Evolutionary conservation across 1,140 invertebrate genomes (phyloP).

Genomic region (Brachionus rubens): DNA sequence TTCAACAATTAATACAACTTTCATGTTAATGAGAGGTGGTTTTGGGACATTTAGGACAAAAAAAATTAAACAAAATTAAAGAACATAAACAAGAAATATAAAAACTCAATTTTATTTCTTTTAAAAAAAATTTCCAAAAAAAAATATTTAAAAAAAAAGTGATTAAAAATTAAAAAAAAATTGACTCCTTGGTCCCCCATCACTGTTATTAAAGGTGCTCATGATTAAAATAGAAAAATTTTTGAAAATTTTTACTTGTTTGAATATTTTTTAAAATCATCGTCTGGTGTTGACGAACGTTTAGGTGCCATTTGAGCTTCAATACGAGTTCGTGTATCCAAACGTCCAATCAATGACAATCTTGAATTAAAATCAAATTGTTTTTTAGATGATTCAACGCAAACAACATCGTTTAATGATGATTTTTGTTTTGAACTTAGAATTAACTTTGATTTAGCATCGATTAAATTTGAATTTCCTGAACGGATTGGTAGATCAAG

Average conservation of each 20-base stretch:
- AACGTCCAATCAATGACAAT: neutral
- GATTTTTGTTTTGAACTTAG: neutral
- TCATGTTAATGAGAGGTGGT: no score
- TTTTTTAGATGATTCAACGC: neutral
- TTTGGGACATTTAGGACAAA: no score
- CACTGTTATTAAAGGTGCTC: no score
- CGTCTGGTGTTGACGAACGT: constrained; percentile 14
- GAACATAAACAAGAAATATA: constrained; percentile 8
- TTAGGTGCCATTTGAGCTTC: constrained; percentile 1
- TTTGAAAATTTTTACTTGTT: constrained; percentile 34
- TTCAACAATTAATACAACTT: no score
- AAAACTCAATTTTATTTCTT: constrained; percentile 39
- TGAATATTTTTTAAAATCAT: constrained; percentile 5
- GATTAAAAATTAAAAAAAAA: neutral
- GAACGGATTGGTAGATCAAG: neutral
- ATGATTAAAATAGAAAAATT: neutral
- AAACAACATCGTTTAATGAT: no score
- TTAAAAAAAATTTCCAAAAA: neutral
- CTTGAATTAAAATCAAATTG: constrained; percentile 3
- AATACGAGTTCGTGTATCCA: neutral
- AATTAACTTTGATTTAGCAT: neutral
- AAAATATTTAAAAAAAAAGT: neutral
- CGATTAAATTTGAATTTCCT: neutral
- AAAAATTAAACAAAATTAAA: no score
- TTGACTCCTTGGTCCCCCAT: no score